Percentiles rank a stretch among this genome's conserved stretches.
Evolutionary conservation across 2,797 vertebrate genomes (phyloP).

Genomic region (Micrastur ruficollis): DNA sequence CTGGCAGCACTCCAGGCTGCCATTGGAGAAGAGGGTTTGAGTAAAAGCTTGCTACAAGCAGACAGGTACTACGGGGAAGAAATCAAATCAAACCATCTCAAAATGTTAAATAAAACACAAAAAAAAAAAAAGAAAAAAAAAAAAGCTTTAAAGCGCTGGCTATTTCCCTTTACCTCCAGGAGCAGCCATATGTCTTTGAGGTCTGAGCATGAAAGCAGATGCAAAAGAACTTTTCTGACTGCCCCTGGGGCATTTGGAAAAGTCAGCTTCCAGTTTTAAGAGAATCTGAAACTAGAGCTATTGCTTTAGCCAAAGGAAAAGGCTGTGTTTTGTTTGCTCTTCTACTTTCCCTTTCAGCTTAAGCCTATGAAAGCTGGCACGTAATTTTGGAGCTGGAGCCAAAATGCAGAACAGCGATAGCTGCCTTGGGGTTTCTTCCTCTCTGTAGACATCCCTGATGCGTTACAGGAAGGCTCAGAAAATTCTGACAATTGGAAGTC

Average conservation of each 20-base stretch:
- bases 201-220: not conserved
- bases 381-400: not conserved
- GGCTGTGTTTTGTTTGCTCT: constrained; percentile 17
- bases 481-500: not conserved
- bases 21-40: not conserved
- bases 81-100: not conserved
- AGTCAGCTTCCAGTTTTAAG: not conserved
- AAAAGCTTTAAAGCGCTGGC: not conserved
- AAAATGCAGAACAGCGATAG: constrained; percentile 32
- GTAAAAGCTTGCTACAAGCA: constrained; percentile 11
- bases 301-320: not conserved
- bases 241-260: not conserved
- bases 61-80: not conserved
- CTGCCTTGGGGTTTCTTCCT: constrained; percentile 43
- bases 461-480: not conserved
- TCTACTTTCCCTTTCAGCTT: constrained; percentile 26
- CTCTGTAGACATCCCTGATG: not conserved
- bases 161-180: not conserved
- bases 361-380: constrained; percentile 29
- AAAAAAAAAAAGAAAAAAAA: not conserved
- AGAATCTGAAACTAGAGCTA: not conserved
- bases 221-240: not conserved
- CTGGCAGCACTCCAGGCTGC: not conserved
- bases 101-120: not conserved
- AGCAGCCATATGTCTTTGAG: not conserved